These are phyloP conservation scores for Callaeas wilsoni DNA, from an alignment of 2,113 vertebrate species.

Conservation along the genomic window DNA sequence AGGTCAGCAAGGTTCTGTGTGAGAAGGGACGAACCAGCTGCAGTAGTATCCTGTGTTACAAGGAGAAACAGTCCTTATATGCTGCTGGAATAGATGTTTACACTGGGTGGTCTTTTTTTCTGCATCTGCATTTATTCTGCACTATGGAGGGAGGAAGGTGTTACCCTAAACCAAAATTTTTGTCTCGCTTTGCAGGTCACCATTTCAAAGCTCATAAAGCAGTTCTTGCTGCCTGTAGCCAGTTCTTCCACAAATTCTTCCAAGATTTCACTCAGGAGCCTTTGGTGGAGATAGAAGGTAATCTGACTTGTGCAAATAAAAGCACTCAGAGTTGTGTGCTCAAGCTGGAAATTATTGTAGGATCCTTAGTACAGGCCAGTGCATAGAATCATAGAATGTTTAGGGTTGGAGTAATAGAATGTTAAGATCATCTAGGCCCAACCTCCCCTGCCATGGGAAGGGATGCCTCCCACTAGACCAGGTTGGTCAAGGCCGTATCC, in stretches of 20 bases:
- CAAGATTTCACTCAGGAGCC: conserved; percentile 97
- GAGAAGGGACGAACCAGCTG: neutral
- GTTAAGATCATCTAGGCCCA: neutral
- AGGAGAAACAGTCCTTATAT: neutral
- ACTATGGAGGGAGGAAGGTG: neutral
- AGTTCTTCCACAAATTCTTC: conserved; percentile 98
- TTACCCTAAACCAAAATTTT: neutral
- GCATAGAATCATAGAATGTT: neutral
- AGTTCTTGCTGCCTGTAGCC: conserved; percentile 95
- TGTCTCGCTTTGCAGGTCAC: conserved; percentile 75
- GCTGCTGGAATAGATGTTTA: neutral
- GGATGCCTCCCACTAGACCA: neutral
- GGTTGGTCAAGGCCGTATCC: neutral
- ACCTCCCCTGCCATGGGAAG: neutral
- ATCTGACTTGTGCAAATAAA: neutral
- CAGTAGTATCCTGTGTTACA: neutral
- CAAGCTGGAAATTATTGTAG: neutral
- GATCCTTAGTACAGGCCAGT: neutral
- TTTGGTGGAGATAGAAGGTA: conserved; percentile 98
- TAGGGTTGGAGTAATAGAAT: neutral
- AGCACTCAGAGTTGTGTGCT: neutral
- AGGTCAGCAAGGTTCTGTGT: neutral
- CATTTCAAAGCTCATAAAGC: conserved; percentile 99
- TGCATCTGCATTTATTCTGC: neutral
- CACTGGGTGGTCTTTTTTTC: neutral